Percentiles rank a stretch among this genome's conserved stretches.
Evolutionary conservation across 1,140 invertebrate species (phyloP).

Genomic region (Drosophila lini): DNA sequence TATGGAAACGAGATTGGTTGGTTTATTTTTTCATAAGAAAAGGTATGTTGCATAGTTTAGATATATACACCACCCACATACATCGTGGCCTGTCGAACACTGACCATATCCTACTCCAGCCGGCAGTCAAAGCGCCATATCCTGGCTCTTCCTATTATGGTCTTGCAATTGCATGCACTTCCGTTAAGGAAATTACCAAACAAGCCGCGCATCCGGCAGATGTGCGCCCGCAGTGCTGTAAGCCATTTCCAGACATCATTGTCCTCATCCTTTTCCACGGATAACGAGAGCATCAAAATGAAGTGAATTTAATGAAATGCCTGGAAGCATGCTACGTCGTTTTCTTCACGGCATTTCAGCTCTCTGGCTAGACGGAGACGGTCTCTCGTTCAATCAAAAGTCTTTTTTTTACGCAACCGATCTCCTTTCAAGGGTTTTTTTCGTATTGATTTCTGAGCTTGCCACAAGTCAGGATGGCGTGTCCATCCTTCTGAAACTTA

Average conservation of each 20-base stretch:
- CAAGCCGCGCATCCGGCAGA: slow-evolving; percentile 78
- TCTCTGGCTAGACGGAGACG: background rate
- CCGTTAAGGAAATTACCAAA: slow-evolving; percentile 82
- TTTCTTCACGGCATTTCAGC: background rate
- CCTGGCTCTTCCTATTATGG: slow-evolving; percentile 34
- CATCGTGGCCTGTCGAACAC: slow-evolving; percentile 14
- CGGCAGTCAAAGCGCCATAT: slow-evolving; percentile 26
- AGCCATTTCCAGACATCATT: slow-evolving; percentile 45
- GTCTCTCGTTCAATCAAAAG: background rate
- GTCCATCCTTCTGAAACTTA: background rate
- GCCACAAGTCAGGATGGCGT: background rate
- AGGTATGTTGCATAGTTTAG: slow-evolving; percentile 50
- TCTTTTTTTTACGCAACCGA: slow-evolving; percentile 2
- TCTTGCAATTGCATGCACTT: slow-evolving; percentile 71
- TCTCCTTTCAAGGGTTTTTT: background rate
- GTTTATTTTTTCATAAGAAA: slow-evolving; percentile 40
- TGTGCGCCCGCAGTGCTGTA: slow-evolving; percentile 68
- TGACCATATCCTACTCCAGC: slow-evolving; percentile 19
- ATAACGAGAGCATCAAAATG: slow-evolving; percentile 60
- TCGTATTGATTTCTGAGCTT: background rate
- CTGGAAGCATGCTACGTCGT: slow-evolving; percentile 63
- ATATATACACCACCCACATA: background rate
- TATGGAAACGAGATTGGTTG: background rate
- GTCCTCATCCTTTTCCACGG: slow-evolving; percentile 31
- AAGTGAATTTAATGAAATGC: slow-evolving; percentile 76